Conservation (phyloP, 2,888 invertebrate species). For the Julus scandinavius region DNA sequence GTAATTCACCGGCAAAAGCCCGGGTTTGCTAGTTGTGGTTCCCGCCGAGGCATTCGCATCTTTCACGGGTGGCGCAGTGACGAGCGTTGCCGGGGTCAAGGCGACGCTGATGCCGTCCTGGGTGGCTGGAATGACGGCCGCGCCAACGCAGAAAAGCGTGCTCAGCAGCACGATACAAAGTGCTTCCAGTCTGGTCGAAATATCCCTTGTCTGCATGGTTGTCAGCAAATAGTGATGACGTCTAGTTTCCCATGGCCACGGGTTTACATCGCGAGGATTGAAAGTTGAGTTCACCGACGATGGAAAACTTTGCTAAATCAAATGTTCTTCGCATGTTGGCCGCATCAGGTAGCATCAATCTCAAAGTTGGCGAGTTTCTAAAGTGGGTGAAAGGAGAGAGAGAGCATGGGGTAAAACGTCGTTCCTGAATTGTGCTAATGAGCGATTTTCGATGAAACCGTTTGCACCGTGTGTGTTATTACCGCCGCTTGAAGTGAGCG, state of each 20-base stretch:
- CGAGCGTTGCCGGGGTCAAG: not conserved
- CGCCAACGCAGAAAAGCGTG: not conserved
- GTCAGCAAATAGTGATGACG: not conserved
- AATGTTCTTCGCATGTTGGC: not conserved
- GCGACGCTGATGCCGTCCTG: not conserved
- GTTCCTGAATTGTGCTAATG: not conserved
- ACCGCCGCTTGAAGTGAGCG: not conserved
- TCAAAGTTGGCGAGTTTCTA: not conserved
- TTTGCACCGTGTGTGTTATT: not conserved
- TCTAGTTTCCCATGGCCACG: not conserved
- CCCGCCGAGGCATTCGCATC: not conserved
- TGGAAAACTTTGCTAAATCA: not conserved
- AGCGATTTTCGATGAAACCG: not conserved
- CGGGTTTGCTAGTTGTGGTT: not conserved
- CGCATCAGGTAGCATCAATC: constrained; percentile 2
- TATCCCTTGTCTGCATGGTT: not conserved
- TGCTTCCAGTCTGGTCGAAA: not conserved
- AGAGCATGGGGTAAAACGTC: not conserved
- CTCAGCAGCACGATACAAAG: not conserved
- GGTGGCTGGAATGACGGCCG: not conserved
- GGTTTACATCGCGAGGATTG: not conserved
- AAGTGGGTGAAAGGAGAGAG: not conserved
- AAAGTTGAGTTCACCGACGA: not conserved
- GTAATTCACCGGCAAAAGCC: not conserved
- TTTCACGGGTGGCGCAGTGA: not conserved